These are phyloP conservation scores for Corella eumyota DNA, from an alignment of 23 tunicate genomes.

Conservation along the genomic window DNA sequence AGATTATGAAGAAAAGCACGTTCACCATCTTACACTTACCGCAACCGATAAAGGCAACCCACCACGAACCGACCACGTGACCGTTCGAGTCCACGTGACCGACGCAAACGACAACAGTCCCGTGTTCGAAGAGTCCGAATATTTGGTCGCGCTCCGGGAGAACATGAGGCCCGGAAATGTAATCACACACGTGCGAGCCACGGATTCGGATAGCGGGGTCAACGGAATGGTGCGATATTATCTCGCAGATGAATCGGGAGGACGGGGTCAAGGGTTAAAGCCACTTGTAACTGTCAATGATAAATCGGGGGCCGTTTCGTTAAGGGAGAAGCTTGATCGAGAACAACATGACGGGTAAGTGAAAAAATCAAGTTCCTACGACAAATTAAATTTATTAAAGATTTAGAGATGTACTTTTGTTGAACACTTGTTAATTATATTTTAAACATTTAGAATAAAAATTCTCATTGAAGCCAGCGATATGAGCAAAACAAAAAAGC, in stretches of 20 bases:
- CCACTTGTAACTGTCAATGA: constrained; percentile 25
- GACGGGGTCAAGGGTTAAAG: background rate
- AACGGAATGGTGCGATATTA: constrained; percentile 13
- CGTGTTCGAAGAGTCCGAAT: constrained; percentile 17
- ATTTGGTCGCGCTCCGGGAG: constrained; percentile 14
- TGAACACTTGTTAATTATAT: background rate
- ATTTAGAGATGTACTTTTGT: background rate
- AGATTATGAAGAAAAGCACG: constrained; percentile 53
- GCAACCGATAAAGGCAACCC: constrained; percentile 55
- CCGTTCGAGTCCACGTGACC: constrained; percentile 22
- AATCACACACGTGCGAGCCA: constrained; percentile 13
- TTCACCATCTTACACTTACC: constrained; percentile 24
- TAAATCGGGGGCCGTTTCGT: constrained; percentile 23
- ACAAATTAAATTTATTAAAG: background rate
- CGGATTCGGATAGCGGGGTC: constrained; percentile 22
- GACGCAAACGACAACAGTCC: constrained; percentile 83
- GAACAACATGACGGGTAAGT: constrained; percentile 75
- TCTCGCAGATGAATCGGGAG: constrained; percentile 5
- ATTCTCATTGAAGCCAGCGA: constrained; percentile 55
- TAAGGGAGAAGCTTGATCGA: constrained; percentile 28
- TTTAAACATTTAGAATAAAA: constrained; percentile 27
- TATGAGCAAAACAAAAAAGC: constrained; percentile 15
- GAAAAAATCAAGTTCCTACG: background rate
- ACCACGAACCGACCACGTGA: constrained; percentile 13
- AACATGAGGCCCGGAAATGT: constrained; percentile 23